Base-by-base conservation (phyloP, 2,888 invertebrate genomes). In the Caenorhabditis virilis region DNA sequence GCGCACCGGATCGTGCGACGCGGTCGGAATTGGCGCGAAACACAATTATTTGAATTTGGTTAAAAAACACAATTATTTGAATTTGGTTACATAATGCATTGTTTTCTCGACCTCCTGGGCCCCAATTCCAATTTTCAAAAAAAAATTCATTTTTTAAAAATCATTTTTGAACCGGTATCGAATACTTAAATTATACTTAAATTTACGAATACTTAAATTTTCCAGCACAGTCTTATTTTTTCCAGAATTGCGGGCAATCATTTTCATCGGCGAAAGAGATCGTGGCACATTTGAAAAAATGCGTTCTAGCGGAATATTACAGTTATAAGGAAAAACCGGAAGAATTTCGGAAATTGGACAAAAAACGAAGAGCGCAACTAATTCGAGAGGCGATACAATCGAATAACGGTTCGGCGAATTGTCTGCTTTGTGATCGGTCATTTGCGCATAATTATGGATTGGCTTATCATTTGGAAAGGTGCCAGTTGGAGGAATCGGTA, bases 391-490 rank as follows among this genome's bases (percentile, higher is more conserved):
- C 49, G 3, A 13, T 61, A 35, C 36, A n/a, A 23, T 9, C 11
- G 13, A 43, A 42, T 7, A n/a, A 18, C 2, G 35, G 23, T 16
- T 7, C 16, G 9, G 15, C 39, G n/a, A 23, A 42, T 18, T 66
- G 66, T 25, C 11, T 65, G 3, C 22, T 42, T 9, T 66, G 66
- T 27, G 57, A 36, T 4, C 22, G 39, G 30, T 16, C 35, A 1
- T 61, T 54, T 18, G 4, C 3, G 5, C 48, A 49, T 27, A n/a
- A 27, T 4, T 18, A 46, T 27, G 53, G 50, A 22, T 13, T 57
- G 0, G n/a, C 33, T 15, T 66, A 66, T 43, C 66, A 66, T 43
- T 15, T 66, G 4, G 60, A 60, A 13, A n/a, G 66, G 39, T 66
- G 66, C 30, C 36, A 43, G 7, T 16, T 65, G 1, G 56, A 59